Evolutionary conservation across 2,797 vertebrate genomes (phyloP), one percentile per base, ranked within the genome.

Genomic region (Acrossocheilus fasciatus): DNA sequence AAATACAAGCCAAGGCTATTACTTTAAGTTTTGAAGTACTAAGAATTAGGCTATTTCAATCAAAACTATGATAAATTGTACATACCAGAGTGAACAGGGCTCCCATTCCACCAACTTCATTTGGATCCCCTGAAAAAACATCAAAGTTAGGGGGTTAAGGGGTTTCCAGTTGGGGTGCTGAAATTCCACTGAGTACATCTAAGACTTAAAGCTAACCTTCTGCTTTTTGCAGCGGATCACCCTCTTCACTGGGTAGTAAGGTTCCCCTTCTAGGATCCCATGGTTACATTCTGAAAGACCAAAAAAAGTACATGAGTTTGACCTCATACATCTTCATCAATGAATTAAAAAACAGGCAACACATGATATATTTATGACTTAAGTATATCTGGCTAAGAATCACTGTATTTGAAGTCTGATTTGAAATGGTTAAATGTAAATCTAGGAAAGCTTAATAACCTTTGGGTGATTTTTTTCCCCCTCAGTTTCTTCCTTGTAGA

Each of bases 1-100:
- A 68, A 68, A 68, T 68, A 68, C 66, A 68, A 68, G 66, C 66
- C 66, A 39, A 69, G 66, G 66, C 66, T 69, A 69, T 36, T 36
- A 69, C 66, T 69, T 69, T 68, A 68, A 34, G 66, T 69, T 69
- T 69, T 69, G 66, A 69, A 36, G 66, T 9, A 18, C 15, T 69
- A 69, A 8, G 41, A 41, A 41, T 41, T 41, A 41, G 41, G 41
- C 41, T 41, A 41, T 41, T 41, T 7, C 41, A 41, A 69, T 69
- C 30, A 36, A 69, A 20, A 69, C 17, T 69, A 39, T 36, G 30
- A 69, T 20, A 18, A 69, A 69, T 69, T 69, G 34, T 69, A 69
- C 66, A 69, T 69, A 69, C 34, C 26, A 36, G 30, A 68, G 64
- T 68, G 64, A 36, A 68, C 64, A 68, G 30, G 64, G 64, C 64